Base-by-base conservation (phyloP, 2,888 invertebrate genomes). In the Apodemia hepburni region DNA sequence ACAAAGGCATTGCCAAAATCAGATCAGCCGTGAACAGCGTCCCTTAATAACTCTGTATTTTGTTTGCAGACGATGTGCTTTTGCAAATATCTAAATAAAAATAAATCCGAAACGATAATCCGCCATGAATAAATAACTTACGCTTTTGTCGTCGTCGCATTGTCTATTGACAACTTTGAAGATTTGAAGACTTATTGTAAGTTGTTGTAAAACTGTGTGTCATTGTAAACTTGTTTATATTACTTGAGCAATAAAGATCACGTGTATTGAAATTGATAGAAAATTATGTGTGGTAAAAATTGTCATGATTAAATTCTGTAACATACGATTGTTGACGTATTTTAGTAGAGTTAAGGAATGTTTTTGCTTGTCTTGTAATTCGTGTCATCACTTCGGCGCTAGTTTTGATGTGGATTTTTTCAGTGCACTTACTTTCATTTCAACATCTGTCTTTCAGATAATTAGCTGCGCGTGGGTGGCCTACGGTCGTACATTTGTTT, bases 401-500 rank as follows among this genome's bases (percentile, higher is more conserved):
- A 88, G 82, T 87, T 87, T 86, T 87, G 88, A 88, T 80, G 88
- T 87, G 78, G 77, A 75, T 81, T 87, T 87, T 87, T 87, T 83
- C 78, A 75, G 72, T 75, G 70, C 69, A 70, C 83, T 86, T 84
- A 79, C 81, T 87, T 85, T 86, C 82, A 69, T 79, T 74, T 65
- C 61, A 80, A 82, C 90, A 90, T 88, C 86, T 89, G 87, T 84
- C 85, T 82, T 76, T 75, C 75, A 72, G 79, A 79, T 84, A 82
- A 85, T 87, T 82, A 86, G 80, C 72, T 69, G 73, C 71, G 71
- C 73, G 76, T 80, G 80, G 87, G 88, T 89, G 88, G 90, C 82
- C 75, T 45, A n/a, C n/a, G 83, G 74, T 79, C 60, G 57, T 58
- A 62, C 62, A 66, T 65, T 64, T 69, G 75, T 77, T 77, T 74